Conservation (phyloP, 2,888 invertebrate genomes). For the Epiblema foenella region DNA sequence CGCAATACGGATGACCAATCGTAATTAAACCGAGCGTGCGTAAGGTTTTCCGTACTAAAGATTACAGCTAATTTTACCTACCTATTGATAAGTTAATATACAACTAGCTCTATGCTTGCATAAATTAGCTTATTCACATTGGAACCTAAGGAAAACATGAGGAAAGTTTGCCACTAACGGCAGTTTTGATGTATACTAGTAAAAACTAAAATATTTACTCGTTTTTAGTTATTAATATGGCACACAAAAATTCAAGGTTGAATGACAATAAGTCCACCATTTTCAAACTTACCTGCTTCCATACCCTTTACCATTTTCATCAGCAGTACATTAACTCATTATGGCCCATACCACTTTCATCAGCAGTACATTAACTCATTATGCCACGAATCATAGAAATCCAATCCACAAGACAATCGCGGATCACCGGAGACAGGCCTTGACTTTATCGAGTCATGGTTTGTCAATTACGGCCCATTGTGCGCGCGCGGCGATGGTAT, state of each 20-base stretch:
- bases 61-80: too few species aligned
- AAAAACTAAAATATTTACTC: too few species aligned
- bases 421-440: constrained; percentile 34
- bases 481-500: constrained; percentile 47
- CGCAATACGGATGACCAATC: too few species aligned
- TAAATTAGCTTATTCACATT: not conserved
- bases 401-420: constrained; percentile 30
- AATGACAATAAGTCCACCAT: too few species aligned
- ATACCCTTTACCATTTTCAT: not conserved
- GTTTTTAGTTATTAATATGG: too few species aligned
- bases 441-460: constrained; percentile 50
- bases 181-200: too few species aligned
- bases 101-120: not conserved
- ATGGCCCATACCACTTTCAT: not conserved
- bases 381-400: constrained; percentile 13
- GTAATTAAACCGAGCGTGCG: too few species aligned
- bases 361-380: not conserved
- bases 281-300: not conserved
- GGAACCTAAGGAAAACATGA: not conserved
- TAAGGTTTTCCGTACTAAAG: too few species aligned
- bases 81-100: too few species aligned
- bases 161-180: not conserved
- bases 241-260: too few species aligned
- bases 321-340: not conserved
- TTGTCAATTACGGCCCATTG: constrained; percentile 50